Percentiles rank a stretch among this genome's conserved stretches.
These are phyloP conservation scores for Coelopa pilipes DNA, from an alignment of 2,888 invertebrate species.

Conservation along the genomic window DNA sequence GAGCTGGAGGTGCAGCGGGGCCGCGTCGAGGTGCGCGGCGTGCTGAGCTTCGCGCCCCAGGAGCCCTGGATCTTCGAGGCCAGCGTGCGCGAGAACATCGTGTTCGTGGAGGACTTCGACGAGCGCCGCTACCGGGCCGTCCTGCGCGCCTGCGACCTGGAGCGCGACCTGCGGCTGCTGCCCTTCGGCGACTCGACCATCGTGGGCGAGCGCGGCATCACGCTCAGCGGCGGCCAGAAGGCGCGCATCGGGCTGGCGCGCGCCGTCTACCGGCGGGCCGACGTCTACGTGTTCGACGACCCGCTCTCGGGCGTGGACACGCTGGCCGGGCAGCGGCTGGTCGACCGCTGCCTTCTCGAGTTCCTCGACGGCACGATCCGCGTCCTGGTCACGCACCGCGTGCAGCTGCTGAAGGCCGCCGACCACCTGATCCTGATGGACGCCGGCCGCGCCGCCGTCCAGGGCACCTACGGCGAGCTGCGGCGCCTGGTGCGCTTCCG, in stretches of 20 bases:
- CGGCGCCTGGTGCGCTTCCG: conserved; percentile 69
- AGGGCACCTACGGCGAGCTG: conserved; percentile 66
- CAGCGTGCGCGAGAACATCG: conserved; percentile 89
- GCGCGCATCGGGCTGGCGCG: conserved; percentile 81
- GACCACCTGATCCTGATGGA: conserved; percentile 71
- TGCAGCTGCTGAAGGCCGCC: conserved; percentile 71
- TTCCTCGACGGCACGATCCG: conserved; percentile 73
- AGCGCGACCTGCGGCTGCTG: conserved; percentile 73
- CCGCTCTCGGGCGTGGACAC: conserved; percentile 83
- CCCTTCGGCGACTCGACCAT: conserved; percentile 69
- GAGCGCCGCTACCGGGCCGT: conserved; percentile 69
- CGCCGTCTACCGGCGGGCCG: conserved; percentile 78
- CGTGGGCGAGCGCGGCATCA: conserved; percentile 76
- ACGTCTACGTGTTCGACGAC: conserved; percentile 82
- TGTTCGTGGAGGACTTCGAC: conserved; percentile 81
- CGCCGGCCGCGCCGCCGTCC: conserved; percentile 61
- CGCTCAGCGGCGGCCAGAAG: conserved; percentile 80
- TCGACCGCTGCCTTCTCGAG: conserved; percentile 75
- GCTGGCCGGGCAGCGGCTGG: conserved; percentile 78
- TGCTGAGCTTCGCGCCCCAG: conserved; percentile 81
- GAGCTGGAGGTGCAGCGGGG: conserved; percentile 76
- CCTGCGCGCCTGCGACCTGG: conserved; percentile 71
- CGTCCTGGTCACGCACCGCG: conserved; percentile 78
- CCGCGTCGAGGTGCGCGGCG: conserved; percentile 72
- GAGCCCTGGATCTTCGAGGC: conserved; percentile 84